These are phyloP conservation scores for Dynastes hyllus DNA, from an alignment of 2,888 invertebrate species.

Conservation along the genomic window DNA sequence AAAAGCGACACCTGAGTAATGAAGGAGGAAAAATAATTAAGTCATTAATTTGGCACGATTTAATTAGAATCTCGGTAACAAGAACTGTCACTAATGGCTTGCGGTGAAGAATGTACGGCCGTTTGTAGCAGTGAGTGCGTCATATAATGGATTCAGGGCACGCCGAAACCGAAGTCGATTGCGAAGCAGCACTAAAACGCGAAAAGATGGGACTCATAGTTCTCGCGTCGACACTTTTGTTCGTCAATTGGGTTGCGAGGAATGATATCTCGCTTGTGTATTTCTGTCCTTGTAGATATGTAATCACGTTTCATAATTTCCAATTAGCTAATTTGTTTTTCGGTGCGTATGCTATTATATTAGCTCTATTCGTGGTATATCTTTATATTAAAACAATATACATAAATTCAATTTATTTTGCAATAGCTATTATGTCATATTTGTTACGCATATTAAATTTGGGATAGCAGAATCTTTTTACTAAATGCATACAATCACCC, in stretches of 20 bases:
- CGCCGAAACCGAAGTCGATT: constrained; percentile 40
- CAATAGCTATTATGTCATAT: too few species aligned
- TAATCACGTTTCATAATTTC: neutral
- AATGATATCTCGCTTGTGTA: constrained; percentile 19
- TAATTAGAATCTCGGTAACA: constrained; percentile 50
- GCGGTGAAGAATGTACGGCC: constrained; percentile 43
- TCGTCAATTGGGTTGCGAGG: constrained; percentile 8
- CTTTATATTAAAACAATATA: too few species aligned
- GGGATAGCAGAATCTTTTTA: too few species aligned
- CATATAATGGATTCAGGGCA: constrained; percentile 41
- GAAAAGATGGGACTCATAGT: constrained; percentile 20
- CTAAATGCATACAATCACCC: too few species aligned
- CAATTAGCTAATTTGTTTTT: neutral
- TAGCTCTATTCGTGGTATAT: neutral
- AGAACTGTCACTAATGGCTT: constrained; percentile 48
- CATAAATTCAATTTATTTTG: too few species aligned
- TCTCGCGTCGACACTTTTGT: constrained; percentile 5
- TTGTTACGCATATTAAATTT: too few species aligned
- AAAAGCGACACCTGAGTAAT: constrained; percentile 50
- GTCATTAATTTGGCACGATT: constrained; percentile 52
- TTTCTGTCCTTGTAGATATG: too few species aligned
- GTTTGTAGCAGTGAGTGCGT: constrained; percentile 45
- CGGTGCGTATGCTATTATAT: too few species aligned
- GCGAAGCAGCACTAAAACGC: constrained; percentile 14
- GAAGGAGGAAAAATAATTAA: constrained; percentile 51